These are phyloP conservation scores for Protula sp. DNA, from an alignment of 2,888 invertebrate genomes.

Conservation along the genomic window DNA sequence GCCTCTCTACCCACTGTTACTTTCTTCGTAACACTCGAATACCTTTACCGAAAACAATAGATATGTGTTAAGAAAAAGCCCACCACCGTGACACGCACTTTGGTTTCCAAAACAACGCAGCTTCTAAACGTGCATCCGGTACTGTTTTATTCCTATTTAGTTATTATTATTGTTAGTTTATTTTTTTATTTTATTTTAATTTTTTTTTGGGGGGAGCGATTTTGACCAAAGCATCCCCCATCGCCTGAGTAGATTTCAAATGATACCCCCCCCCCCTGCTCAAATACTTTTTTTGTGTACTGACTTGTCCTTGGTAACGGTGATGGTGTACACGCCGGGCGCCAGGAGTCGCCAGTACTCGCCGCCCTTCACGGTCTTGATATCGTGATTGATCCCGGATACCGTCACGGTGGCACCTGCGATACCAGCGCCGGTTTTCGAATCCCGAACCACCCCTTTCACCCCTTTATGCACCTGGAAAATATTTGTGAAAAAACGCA, in stretches of 20 bases:
- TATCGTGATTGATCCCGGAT: conserved; percentile 71
- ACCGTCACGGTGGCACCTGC: conserved; percentile 72
- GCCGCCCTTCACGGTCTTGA: conserved; percentile 73
- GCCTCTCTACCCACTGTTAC: conserved; percentile 62
- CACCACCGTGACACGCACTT: background rate
- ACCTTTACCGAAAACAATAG: conserved; percentile 26
- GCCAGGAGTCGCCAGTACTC: conserved; percentile 91
- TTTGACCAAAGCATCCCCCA: no score
- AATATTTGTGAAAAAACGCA: background rate
- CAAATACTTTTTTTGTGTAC: no score
- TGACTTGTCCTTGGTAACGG: no score
- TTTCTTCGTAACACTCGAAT: conserved; percentile 58
- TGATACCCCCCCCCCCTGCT: no score
- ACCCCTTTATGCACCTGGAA: conserved; percentile 77
- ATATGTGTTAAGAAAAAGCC: background rate
- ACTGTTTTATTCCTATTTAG: no score
- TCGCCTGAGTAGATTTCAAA: no score
- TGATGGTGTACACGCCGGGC: conserved; percentile 78
- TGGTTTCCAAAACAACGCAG: no score
- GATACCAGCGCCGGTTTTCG: conserved; percentile 61
- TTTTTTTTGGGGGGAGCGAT: no score
- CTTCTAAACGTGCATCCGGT: no score
- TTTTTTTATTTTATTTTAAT: no score
- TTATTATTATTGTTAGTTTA: no score
- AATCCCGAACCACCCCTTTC: conserved; percentile 76